Percentiles rank a stretch among this genome's conserved stretches.
Conservation (phyloP, 2,888 invertebrate species). For the Melinopterus prodromus region DNA sequence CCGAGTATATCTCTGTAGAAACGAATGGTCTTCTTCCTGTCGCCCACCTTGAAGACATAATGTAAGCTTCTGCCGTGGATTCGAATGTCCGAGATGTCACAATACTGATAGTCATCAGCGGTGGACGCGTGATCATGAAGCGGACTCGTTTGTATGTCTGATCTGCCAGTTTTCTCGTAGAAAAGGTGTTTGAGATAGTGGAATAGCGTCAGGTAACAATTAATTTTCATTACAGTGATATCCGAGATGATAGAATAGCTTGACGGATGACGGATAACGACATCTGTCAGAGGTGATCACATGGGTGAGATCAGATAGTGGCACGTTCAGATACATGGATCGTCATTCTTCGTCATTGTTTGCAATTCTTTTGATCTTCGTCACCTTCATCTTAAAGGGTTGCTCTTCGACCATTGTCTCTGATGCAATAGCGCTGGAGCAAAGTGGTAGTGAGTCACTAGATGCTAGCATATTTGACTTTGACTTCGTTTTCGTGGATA, state of each 20-base stretch:
- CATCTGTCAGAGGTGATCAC: not conserved
- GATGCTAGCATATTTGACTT: not conserved
- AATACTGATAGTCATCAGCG: not conserved
- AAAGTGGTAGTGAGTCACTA: not conserved
- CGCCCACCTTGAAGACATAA: slow-evolving; percentile 95
- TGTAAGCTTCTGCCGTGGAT: slow-evolving; percentile 83
- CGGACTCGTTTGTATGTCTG: not conserved
- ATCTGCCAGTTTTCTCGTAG: not conserved
- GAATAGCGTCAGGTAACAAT: slow-evolving; percentile 16
- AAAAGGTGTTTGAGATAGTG: not conserved
- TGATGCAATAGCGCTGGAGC: not conserved
- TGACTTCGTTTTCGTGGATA: not conserved
- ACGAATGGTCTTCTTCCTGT: slow-evolving; percentile 82
- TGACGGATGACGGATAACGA: not conserved
- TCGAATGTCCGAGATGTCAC: slow-evolving; percentile 8
- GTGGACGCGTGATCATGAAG: not conserved
- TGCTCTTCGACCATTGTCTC: not conserved
- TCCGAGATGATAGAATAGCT: not conserved
- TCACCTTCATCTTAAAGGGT: not conserved
- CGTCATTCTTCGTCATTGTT: not conserved
- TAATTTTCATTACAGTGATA: slow-evolving; percentile 22
- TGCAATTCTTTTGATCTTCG: not conserved
- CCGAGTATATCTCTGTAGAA: slow-evolving; percentile 92
- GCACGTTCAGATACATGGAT: not conserved
- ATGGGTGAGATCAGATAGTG: not conserved